Conservation (phyloP, 2,113 vertebrate species). For the Petrocephalus zakoni region DNA sequence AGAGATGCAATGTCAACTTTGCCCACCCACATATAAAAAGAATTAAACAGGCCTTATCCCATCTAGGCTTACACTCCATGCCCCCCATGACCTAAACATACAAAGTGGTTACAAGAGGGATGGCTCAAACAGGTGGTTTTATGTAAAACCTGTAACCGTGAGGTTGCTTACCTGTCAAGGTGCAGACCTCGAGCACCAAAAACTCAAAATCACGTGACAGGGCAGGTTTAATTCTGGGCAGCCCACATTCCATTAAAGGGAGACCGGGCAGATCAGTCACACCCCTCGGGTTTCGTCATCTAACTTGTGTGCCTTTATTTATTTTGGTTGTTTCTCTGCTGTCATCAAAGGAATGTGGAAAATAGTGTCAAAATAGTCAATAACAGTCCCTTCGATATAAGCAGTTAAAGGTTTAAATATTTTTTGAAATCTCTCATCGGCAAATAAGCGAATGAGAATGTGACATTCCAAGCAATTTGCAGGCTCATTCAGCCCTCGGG, state of each 20-base stretch:
- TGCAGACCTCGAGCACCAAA: not conserved
- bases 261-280: not conserved
- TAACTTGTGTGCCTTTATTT: not conserved
- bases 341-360: not conserved
- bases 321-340: not conserved
- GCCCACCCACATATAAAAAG: not conserved
- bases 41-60: not conserved
- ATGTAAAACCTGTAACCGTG: not conserved
- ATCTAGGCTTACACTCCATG: not conserved
- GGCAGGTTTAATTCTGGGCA: not conserved
- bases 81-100: not conserved
- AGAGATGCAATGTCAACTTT: not conserved
- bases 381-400: not conserved
- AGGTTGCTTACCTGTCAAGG: not conserved
- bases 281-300: not conserved
- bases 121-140: not conserved
- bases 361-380: not conserved
- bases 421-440: not conserved
- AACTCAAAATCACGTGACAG: not conserved
- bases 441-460: not conserved
- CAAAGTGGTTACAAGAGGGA: not conserved
- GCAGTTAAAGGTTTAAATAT: not conserved
- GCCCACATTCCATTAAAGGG: not conserved
- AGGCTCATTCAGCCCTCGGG: not conserved
- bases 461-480: not conserved